Conservation (phyloP, 2,888 invertebrate genomes). For the Rhorus exstirpatorius region DNA sequence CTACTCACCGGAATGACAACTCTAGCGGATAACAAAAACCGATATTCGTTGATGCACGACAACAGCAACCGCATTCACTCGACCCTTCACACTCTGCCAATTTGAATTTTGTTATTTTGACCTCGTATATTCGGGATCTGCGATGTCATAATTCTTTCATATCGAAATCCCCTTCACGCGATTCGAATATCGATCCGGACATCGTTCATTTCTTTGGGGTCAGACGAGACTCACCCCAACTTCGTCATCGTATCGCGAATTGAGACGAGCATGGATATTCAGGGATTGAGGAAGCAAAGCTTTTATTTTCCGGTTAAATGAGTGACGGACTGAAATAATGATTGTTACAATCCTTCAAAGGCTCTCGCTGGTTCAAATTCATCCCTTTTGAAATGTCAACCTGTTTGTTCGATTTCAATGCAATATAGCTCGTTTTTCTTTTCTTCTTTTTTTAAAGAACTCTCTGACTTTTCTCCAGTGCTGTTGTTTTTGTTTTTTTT, state of each 20-base stretch:
- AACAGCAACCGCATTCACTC: background rate
- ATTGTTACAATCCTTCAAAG: too few species aligned
- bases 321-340: too few species aligned
- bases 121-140: conserved; percentile 3
- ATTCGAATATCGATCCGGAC: background rate
- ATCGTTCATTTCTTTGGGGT: background rate
- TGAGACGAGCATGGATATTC: too few species aligned
- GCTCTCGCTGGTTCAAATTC: too few species aligned
- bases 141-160: conserved; percentile 7
- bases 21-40: background rate
- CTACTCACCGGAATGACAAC: background rate
- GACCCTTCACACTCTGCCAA: background rate
- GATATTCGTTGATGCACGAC: background rate
- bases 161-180: conserved; percentile 6
- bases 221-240: conserved; percentile 1
- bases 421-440: too few species aligned
- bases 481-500: too few species aligned
- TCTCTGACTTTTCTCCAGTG: too few species aligned
- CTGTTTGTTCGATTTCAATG: too few species aligned
- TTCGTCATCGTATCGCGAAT: too few species aligned
- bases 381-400: too few species aligned
- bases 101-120: conserved; percentile 21
- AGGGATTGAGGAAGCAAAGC: background rate
- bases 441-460: too few species aligned
- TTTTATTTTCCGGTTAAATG: background rate